Conservation (phyloP, 2,888 invertebrate species). For the Drosophila subsilvestris region DNA sequence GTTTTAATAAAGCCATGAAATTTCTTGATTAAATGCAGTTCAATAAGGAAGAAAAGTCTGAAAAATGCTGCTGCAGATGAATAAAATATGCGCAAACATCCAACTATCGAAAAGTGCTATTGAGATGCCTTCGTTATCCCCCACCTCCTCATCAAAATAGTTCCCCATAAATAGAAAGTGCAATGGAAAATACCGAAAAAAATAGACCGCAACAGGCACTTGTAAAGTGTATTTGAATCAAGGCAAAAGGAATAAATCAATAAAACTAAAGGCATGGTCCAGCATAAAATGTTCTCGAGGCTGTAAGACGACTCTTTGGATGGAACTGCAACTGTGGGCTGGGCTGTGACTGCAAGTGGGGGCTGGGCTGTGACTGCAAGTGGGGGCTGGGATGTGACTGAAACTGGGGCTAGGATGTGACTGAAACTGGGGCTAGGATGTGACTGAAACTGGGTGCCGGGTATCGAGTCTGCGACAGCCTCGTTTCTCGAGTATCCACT, state of each 20-base stretch:
- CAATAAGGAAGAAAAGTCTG: too few relatives aligned
- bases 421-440: neutral
- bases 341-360: too few relatives aligned
- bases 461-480: constrained; percentile 39
- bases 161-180: constrained; percentile 25
- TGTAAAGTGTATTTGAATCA: constrained; percentile 38
- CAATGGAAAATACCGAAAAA: constrained; percentile 14
- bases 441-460: constrained; percentile 8
- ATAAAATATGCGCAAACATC: neutral
- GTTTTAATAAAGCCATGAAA: too few relatives aligned
- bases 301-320: constrained; percentile 19
- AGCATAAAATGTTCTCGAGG: constrained; percentile 47
- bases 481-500: constrained; percentile 49
- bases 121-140: neutral
- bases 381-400: too few relatives aligned
- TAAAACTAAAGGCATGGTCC: constrained; percentile 62
- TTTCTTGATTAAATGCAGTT: neutral
- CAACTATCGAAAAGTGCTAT: neutral
- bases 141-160: constrained; percentile 25
- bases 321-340: neutral
- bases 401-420: too few relatives aligned
- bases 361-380: too few relatives aligned
- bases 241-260: constrained; percentile 52
- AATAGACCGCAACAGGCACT: constrained; percentile 50
- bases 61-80: too few relatives aligned